Conservation (phyloP, 2,113 vertebrate genomes). For the Seriola quinqueradiata region DNA sequence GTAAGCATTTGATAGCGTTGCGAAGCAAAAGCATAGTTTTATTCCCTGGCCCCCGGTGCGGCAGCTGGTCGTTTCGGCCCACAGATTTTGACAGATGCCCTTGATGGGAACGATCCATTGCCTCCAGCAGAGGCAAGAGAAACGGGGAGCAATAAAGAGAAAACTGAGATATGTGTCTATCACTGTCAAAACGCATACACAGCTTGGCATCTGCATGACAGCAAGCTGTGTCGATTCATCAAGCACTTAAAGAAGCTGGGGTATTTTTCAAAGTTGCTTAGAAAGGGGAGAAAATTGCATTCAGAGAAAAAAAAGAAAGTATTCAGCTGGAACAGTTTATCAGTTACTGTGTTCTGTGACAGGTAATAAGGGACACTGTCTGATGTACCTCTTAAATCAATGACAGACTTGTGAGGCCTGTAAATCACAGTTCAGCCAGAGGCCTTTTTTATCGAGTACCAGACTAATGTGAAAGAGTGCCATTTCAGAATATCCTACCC, state of each 20-base stretch:
- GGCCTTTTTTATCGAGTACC: conserved; percentile 5
- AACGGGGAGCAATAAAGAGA: conserved; percentile 53
- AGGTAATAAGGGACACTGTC: conserved; percentile 34
- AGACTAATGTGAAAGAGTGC: neutral
- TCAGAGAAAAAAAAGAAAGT: conserved; percentile 33
- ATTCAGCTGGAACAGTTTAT: conserved; percentile 48
- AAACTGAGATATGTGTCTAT: conserved; percentile 64
- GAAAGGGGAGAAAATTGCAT: conserved; percentile 53
- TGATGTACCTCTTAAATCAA: conserved; percentile 62
- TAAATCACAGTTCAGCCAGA: conserved; percentile 61
- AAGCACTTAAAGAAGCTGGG: conserved; percentile 44
- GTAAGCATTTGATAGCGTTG: conserved; percentile 47
- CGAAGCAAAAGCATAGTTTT: conserved; percentile 50
- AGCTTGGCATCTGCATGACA: conserved; percentile 62
- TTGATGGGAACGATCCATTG: conserved; percentile 65
- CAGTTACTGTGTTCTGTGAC: conserved; percentile 33
- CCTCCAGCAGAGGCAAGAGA: conserved; percentile 52
- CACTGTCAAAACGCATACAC: conserved; percentile 68
- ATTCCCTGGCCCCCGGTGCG: conserved; percentile 33
- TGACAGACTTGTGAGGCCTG: conserved; percentile 42
- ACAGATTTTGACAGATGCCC: conserved; percentile 71
- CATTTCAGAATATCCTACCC: conserved; percentile 34
- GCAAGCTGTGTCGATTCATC: conserved; percentile 68
- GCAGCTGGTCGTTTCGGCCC: conserved; percentile 68
- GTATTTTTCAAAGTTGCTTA: conserved; percentile 53